Evolutionary conservation across 2,888 invertebrate species (phyloP).

Genomic region (Seladonia tumulorum): DNA sequence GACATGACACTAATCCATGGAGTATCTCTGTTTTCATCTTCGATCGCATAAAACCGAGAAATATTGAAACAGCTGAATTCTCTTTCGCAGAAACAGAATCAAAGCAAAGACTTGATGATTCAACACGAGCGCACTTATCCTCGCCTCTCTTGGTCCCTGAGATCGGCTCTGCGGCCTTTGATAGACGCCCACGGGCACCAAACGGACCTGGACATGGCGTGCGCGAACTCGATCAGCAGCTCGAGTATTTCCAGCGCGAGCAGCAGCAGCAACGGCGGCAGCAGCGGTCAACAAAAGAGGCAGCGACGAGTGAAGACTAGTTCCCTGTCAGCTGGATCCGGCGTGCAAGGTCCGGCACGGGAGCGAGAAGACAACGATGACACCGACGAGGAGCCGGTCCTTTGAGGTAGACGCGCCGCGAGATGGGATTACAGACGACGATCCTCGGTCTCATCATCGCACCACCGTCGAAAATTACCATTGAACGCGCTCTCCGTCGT

Average conservation of each 20-base stretch:
- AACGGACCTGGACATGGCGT: conserved; percentile 37
- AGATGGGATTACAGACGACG: conserved; percentile 66
- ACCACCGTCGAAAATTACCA: conserved; percentile 55
- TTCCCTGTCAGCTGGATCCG: conserved; percentile 86
- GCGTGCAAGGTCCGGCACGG: conserved; percentile 80
- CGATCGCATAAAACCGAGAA: not conserved
- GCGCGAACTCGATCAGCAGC: conserved; percentile 61
- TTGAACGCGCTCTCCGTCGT: conserved; percentile 49
- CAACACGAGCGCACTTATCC: conserved; percentile 92
- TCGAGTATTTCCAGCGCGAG: conserved; percentile 56
- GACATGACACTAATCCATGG: not conserved
- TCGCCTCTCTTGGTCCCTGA: conserved; percentile 90
- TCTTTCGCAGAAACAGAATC: conserved; percentile 85
- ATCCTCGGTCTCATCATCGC: conserved; percentile 65
- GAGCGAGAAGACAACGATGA: conserved; percentile 86
- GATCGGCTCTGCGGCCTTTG: conserved; percentile 91
- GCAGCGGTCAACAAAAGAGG: conserved; percentile 72
- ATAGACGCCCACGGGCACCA: conserved; percentile 85
- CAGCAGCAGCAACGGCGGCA: conserved; percentile 62
- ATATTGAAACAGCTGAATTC: not conserved
- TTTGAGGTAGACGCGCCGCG: conserved; percentile 81
- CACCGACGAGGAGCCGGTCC: conserved; percentile 89
- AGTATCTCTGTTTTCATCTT: not conserved
- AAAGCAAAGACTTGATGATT: conserved; percentile 89
- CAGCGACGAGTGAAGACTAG: conserved; percentile 87